Conservation (phyloP, 1,140 invertebrate genomes). For the Macrobrachium rosenbergii region DNA sequence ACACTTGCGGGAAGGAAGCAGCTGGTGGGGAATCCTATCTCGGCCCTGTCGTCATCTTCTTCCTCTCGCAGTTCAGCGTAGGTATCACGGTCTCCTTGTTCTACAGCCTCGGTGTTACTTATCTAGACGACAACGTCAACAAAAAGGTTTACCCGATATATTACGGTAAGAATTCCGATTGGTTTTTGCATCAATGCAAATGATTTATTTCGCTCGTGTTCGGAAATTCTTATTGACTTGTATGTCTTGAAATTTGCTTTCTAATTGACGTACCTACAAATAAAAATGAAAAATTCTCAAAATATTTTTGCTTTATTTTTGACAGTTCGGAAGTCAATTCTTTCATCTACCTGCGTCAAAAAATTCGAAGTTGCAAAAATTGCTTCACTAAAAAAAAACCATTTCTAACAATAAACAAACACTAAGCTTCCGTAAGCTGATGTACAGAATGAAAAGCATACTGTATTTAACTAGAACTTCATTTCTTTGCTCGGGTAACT, state of each 20-base stretch:
- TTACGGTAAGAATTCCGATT: slow-evolving; percentile 16
- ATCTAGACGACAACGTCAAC: slow-evolving; percentile 80
- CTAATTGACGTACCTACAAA: too few relatives aligned
- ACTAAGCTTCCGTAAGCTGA: too few relatives aligned
- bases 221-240: neutral
- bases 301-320: too few relatives aligned
- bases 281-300: too few relatives aligned
- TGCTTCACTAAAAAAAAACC: neutral
- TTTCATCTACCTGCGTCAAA: too few relatives aligned
- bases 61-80: slow-evolving; percentile 78
- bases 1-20: neutral
- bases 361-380: neutral
- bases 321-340: too few relatives aligned
- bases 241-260: neutral
- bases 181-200: neutral
- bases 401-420: neutral
- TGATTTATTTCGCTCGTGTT: neutral
- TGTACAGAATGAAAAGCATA: too few relatives aligned
- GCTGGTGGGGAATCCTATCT: neutral
- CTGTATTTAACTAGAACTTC: neutral
- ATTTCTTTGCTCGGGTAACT: neutral
- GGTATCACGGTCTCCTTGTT: slow-evolving; percentile 78
- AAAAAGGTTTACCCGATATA: slow-evolving; percentile 78
- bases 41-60: slow-evolving; percentile 74
- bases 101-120: slow-evolving; percentile 78